These are phyloP conservation scores for Zingel zingel DNA, from an alignment of 2,113 vertebrate genomes.

Conservation along the genomic window DNA sequence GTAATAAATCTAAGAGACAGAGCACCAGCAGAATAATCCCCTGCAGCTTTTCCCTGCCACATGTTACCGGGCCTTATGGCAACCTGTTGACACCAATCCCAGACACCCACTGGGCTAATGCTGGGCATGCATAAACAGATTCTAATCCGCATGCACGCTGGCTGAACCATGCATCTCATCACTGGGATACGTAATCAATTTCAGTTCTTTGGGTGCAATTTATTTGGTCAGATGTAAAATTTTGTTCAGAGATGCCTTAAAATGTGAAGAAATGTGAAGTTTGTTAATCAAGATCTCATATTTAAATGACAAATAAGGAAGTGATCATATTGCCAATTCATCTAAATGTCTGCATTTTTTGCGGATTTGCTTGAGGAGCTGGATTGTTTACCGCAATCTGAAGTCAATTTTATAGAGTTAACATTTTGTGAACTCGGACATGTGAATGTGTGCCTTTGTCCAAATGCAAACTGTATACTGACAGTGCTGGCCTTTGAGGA, in stretches of 20 bases:
- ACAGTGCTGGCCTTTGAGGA: too few species aligned
- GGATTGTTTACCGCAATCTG: background rate
- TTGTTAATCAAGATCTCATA: background rate
- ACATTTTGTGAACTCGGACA: background rate
- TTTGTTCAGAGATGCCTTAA: background rate
- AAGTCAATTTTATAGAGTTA: too few species aligned
- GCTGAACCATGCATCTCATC: slow-evolving; percentile 14
- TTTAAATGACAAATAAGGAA: background rate
- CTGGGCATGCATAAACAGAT: slow-evolving; percentile 30
- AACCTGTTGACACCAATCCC: slow-evolving; percentile 65
- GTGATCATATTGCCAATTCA: too few species aligned
- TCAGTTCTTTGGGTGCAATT: background rate
- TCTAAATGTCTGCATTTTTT: too few species aligned
- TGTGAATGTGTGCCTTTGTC: background rate
- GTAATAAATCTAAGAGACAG: slow-evolving; percentile 49
- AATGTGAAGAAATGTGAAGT: background rate
- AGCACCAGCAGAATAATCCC: slow-evolving; percentile 60
- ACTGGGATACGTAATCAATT: background rate
- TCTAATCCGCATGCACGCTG: slow-evolving; percentile 39
- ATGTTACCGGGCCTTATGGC: slow-evolving; percentile 46
- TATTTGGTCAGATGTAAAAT: background rate
- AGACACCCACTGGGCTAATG: slow-evolving; percentile 20
- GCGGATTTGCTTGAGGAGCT: background rate
- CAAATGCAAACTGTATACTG: too few species aligned
- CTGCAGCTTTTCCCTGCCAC: slow-evolving; percentile 62